phyloP scores from a whole-genome alignment of 2,888 invertebrate species.

The Ophioninae sp. region DNA sequence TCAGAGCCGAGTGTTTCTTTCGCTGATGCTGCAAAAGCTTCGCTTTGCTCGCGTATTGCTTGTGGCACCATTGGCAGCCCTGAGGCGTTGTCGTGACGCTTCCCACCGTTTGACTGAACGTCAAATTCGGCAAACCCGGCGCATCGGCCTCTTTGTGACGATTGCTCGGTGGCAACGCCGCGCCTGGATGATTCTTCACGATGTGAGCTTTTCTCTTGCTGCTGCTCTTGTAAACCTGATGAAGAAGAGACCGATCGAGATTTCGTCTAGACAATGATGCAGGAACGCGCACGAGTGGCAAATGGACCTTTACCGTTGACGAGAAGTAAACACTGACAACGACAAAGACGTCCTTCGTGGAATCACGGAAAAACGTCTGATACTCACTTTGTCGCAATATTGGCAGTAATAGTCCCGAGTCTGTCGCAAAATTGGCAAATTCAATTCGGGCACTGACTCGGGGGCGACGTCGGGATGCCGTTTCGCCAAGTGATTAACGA shows the following conservation, averaged over 20 bases:
- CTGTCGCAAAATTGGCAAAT: conserved; percentile 89
- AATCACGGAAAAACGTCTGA: background rate
- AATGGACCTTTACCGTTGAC: background rate
- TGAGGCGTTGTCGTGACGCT: conserved; percentile 88
- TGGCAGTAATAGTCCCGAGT: conserved; percentile 92
- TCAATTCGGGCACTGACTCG: conserved; percentile 87
- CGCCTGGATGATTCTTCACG: conserved; percentile 91
- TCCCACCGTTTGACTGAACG: conserved; percentile 88
- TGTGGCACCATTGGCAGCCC: conserved; percentile 90
- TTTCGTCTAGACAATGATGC: background rate
- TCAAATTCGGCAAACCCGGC: conserved; percentile 83
- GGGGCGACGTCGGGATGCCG: conserved; percentile 86
- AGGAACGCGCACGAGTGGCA: background rate
- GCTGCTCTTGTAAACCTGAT: conserved; percentile 89
- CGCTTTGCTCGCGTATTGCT: conserved; percentile 92
- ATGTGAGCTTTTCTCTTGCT: conserved; percentile 93
- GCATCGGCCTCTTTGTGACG: conserved; percentile 79
- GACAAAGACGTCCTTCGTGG: background rate
- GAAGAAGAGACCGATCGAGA: background rate
- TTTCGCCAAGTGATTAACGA: conserved; percentile 92
- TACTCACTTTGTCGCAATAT: conserved; percentile 88
- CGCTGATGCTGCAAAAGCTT: conserved; percentile 88
- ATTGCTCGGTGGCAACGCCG: conserved; percentile 84
- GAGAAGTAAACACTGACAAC: too few relatives aligned
- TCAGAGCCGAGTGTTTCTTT: conserved; percentile 83